These are phyloP conservation scores for Leptinotarsa haldemani DNA, from an alignment of 2,888 invertebrate genomes.

Conservation along the genomic window DNA sequence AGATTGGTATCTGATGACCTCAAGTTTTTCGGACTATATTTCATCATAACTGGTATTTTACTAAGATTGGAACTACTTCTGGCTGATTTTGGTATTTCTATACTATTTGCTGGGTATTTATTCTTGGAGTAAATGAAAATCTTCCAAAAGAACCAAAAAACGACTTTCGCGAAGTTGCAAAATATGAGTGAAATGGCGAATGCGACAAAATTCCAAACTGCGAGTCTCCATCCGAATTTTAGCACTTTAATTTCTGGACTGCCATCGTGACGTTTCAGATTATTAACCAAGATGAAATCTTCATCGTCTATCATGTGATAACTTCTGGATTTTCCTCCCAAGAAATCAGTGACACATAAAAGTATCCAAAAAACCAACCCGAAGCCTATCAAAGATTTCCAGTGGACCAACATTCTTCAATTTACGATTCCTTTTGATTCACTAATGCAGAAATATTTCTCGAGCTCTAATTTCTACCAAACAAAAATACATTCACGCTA, in stretches of 20 bases:
- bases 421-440: background rate
- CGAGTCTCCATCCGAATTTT: slow-evolving; percentile 48
- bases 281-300: background rate
- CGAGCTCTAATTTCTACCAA: slow-evolving; percentile 17
- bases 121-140: slow-evolving; percentile 38
- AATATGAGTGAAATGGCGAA: slow-evolving; percentile 50
- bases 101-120: background rate
- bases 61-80: slow-evolving; percentile 35
- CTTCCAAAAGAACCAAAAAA: slow-evolving; percentile 41
- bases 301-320: slow-evolving; percentile 24
- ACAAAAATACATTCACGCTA: slow-evolving; percentile 21
- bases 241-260: slow-evolving; percentile 26
- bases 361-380: slow-evolving; percentile 58
- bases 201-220: slow-evolving; percentile 50
- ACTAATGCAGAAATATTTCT: background rate
- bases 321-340: slow-evolving; percentile 41
- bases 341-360: slow-evolving; percentile 54
- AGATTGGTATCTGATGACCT: slow-evolving; percentile 45
- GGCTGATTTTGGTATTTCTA: slow-evolving; percentile 8
- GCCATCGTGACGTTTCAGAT: background rate
- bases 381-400: slow-evolving; percentile 55
- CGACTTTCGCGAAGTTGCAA: slow-evolving; percentile 46
- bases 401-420: slow-evolving; percentile 54
- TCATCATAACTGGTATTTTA: slow-evolving; percentile 49
- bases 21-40: slow-evolving; percentile 24